Evolutionary conservation across 1,140 invertebrate species (phyloP), one percentile per base, ranked within the genome.

Genomic region (Helicoverpa armigera): DNA sequence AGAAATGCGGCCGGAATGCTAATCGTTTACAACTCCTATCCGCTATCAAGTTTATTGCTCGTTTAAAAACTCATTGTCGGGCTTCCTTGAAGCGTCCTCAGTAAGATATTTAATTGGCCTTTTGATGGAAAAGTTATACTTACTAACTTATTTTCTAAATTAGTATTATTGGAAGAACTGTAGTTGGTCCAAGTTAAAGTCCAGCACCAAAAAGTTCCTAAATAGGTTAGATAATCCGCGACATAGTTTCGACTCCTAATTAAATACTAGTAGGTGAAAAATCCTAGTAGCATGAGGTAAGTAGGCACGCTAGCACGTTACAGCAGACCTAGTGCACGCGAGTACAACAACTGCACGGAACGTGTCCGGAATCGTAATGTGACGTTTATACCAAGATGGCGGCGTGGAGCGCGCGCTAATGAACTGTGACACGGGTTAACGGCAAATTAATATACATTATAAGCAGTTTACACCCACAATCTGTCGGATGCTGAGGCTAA

Each of bases 281-380:
- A 43, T 43, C 35, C 35, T 5, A 43, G 35, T 43, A 65, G 9
- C 63, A 16, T 43, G 35, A 31, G 31, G 14, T 43, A 43, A 43
- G 9, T 7, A 5, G 5, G n/a, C 56, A 7, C 4, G 56, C 29
- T 61, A 61, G 35, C 35, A 65, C n/a, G 35, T 43, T 3, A 63
- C 31, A 51, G 16, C 53, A 54, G 14, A 51, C 5, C 69, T 54
- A 23, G 69, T 12, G 16, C 58, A 29, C 18, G 14, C 53, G 53
- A 16, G 35, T 50, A 69, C 65, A 50, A 69, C 43, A 67, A 69
- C 65, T 54, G 69, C 69, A 29, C 69, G 50, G 69, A 54, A 85
- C 88, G 88, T 89, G 88, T 85, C 65, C 72, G 81, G 88, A 88
- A 89, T 89, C 70, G 69, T 81, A 89, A 89, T 89, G 85, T 82